Percentiles rank a stretch among this genome's conserved stretches.
phyloP scores from a whole-genome alignment of 2,113 vertebrate species.

The Okapia johnstoni region DNA sequence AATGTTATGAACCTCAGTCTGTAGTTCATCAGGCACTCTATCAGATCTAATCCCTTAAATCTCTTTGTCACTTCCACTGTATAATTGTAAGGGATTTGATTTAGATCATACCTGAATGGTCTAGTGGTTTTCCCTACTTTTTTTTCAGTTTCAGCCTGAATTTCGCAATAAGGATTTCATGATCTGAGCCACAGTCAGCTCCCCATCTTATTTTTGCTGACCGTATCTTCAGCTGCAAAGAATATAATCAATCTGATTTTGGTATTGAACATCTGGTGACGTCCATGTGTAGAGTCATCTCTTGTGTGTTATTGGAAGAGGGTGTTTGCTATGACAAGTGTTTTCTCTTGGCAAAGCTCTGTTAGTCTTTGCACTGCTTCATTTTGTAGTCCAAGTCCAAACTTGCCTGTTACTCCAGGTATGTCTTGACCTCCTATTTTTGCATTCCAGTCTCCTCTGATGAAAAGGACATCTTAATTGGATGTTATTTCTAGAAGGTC shows the following conservation, averaged over 20 bases:
- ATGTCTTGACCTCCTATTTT: neutral
- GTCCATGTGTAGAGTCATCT: neutral
- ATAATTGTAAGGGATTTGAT: neutral
- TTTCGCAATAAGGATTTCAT: neutral
- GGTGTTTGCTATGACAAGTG: neutral
- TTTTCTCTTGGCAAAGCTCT: neutral
- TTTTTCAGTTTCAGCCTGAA: neutral
- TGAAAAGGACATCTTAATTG: neutral
- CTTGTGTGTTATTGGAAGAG: neutral
- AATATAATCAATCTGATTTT: neutral
- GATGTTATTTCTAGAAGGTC: neutral
- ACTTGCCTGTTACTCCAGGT: neutral
- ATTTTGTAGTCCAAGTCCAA: neutral
- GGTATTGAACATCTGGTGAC: neutral
- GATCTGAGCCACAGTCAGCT: neutral
- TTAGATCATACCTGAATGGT: neutral
- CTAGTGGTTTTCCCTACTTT: neutral
- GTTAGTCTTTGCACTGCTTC: neutral
- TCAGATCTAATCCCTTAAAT: neutral
- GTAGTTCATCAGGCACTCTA: neutral
- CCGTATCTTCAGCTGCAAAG: neutral
- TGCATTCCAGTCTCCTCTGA: neutral
- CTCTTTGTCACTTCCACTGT: neutral
- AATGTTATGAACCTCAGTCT: neutral
- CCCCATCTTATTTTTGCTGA: neutral